Base-by-base conservation (phyloP, 2,113 vertebrate genomes). In the Melanotaenia duboulayi region DNA sequence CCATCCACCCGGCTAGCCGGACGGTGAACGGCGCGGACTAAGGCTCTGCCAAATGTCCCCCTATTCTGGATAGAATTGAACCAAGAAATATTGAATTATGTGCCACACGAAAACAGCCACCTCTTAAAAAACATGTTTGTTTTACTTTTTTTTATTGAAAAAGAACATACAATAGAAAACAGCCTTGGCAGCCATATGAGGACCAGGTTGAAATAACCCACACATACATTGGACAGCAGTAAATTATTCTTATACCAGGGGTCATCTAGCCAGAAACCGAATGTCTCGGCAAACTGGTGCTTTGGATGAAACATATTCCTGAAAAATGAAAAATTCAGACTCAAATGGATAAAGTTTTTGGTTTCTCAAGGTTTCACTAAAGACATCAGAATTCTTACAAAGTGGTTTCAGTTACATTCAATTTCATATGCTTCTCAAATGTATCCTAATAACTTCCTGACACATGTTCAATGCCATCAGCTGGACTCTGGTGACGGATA, bases 161-260 rank as follows among this genome's bases (percentile, higher is more conserved):
- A 81, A 65, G 17, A 76, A 82, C 81, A 64, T 40, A 82, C 52
- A 76, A 77, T 83, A 85, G n/a, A 89, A 83, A 89, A 89, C 68
- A 72, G 42, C 74, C 61, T 71, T 24, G 52, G 54, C 58, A 76
- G 52, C 71, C 77, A 55, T 63, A 59, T 58, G 49, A 50, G 17
- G 25, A 64, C 24, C 52, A 22, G 71, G 62, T 74, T 79, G 79
- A 74, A 69, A 71, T 65, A 76, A 86, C 46, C 65, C 64, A 79
- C 68, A 70, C 65, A 44, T 67, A 76, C 71, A 78, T 37, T 14
- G 0, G 54, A 56, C 48, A 54, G 67, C 63, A 58, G 63, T 37
- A 4, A 55, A 35, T 52, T 12, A 51, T 28, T 39, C 20, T 1
- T 17, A 58, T 14, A 49, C 11, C 40, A 1, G 25, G 24, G 28